phyloP scores from a whole-genome alignment of 2,888 invertebrate genomes.

The Orthonevra nobilis region DNA sequence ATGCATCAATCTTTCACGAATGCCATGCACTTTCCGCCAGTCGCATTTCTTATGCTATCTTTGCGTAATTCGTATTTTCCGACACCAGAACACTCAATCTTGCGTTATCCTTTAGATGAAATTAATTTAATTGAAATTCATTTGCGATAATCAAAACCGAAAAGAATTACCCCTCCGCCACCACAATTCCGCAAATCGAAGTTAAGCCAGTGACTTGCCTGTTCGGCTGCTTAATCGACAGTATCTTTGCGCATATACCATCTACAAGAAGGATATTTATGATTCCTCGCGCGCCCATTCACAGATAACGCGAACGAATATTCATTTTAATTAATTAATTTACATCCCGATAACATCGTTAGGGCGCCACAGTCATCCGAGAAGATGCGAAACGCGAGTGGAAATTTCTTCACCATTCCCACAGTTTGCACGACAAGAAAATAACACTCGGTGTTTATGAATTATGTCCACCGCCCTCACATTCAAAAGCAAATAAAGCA shows the following conservation, averaged over 20 bases:
- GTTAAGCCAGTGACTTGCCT: not conserved
- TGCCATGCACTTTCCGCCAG: not conserved
- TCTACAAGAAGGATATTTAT: slow-evolving; percentile 44
- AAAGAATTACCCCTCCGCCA: not conserved
- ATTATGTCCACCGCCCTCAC: slow-evolving; percentile 17
- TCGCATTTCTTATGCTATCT: not conserved
- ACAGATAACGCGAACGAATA: slow-evolving; percentile 20
- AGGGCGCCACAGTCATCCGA: slow-evolving; percentile 18
- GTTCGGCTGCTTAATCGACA: slow-evolving; percentile 11
- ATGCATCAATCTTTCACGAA: not conserved
- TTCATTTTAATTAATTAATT: slow-evolving; percentile 44
- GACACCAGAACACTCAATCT: slow-evolving; percentile 13
- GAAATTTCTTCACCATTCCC: not conserved
- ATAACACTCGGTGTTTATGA: not conserved
- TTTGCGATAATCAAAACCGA: slow-evolving; percentile 2
- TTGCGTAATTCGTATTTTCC: slow-evolving; percentile 2
- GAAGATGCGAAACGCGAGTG: not conserved
- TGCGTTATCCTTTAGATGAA: slow-evolving; percentile 19
- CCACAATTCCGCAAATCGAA: not conserved
- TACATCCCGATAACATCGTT: slow-evolving; percentile 38
- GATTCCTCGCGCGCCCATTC: slow-evolving; percentile 18
- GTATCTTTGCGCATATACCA: slow-evolving; percentile 17
- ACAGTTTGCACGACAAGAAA: slow-evolving; percentile 7
- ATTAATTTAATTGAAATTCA: slow-evolving; percentile 36
- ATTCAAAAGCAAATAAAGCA: slow-evolving; percentile 19